Conservation (phyloP, 2,113 vertebrate species). For the Australoheros scitulus region DNA sequence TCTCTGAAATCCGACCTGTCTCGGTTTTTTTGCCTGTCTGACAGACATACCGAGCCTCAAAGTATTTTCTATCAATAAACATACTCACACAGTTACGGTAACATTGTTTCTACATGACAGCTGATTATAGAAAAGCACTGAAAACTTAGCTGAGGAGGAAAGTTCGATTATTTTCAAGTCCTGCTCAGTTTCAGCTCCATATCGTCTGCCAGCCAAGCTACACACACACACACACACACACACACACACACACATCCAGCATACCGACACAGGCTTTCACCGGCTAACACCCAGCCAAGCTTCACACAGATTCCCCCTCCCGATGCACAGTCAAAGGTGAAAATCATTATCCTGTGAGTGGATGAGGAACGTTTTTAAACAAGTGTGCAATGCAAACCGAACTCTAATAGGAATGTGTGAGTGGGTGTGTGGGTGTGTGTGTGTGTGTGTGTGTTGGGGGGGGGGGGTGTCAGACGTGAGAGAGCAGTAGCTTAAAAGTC, state of each 20-base stretch:
- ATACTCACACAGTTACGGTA: neutral
- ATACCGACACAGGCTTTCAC: constrained; percentile 10
- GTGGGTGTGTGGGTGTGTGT: no score
- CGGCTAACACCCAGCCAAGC: constrained; percentile 7
- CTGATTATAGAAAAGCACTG: constrained; percentile 12
- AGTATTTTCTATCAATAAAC: constrained; percentile 27
- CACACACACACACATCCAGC: neutral
- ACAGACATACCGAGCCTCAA: constrained; percentile 14
- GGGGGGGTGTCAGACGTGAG: neutral
- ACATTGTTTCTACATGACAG: constrained; percentile 11
- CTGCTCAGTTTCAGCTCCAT: constrained; percentile 2
- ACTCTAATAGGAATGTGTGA: constrained; percentile 3
- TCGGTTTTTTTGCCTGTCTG: neutral
- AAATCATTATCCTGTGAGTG: constrained; percentile 35
- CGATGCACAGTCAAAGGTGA: constrained; percentile 51
- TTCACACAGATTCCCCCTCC: constrained; percentile 32
- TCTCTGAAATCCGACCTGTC: constrained; percentile 1
- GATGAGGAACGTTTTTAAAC: constrained; percentile 28
- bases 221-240: constrained; percentile 20
- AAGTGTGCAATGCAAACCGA: constrained; percentile 25
- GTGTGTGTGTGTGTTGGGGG: neutral
- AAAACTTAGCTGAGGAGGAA: constrained; percentile 10
- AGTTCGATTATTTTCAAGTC: constrained; percentile 28
- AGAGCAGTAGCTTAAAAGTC: constrained; percentile 31
- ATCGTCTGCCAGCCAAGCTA: constrained; percentile 30